These are phyloP conservation scores for Stenchaetothrips biformis DNA, from an alignment of 2,888 invertebrate species.

Conservation along the genomic window DNA sequence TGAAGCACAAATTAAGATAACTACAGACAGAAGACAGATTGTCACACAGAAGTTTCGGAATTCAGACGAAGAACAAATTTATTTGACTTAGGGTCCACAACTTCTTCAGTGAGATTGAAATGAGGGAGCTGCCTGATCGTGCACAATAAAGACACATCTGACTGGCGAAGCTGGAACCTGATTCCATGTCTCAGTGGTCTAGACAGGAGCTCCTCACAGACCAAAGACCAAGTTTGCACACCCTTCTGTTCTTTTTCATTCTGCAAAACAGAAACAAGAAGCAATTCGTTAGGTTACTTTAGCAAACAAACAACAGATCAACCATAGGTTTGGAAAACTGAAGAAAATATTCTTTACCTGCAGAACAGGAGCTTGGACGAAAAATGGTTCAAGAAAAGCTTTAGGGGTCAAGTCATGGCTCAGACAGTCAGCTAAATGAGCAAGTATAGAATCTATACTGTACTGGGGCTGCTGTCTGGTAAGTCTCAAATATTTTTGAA, in stretches of 20 bases:
- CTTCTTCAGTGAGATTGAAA: slow-evolving; percentile 91
- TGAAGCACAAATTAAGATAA: no score
- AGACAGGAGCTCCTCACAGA: slow-evolving; percentile 87
- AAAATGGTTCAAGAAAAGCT: slow-evolving; percentile 91
- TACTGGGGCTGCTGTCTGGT: slow-evolving; percentile 95
- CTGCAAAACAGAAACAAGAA: slow-evolving; percentile 38
- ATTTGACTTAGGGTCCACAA: slow-evolving; percentile 92
- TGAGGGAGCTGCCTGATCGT: slow-evolving; percentile 82
- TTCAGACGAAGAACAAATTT: slow-evolving; percentile 90
- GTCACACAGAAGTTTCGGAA: slow-evolving; percentile 95
- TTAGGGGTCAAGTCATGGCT: slow-evolving; percentile 90
- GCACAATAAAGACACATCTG: slow-evolving; percentile 87
- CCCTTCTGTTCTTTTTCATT: slow-evolving; percentile 74
- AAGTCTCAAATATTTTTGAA: slow-evolving; percentile 93
- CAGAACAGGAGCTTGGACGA: slow-evolving; percentile 73
- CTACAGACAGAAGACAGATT: no score
- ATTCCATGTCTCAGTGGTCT: slow-evolving; percentile 76
- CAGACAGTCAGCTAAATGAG: slow-evolving; percentile 85
- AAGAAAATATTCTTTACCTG: no score
- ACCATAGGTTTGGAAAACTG: no score
- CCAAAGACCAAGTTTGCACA: slow-evolving; percentile 92
- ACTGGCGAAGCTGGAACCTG: slow-evolving; percentile 87
- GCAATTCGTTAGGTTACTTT: no score
- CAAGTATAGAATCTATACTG: slow-evolving; percentile 87
- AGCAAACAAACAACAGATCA: no score